Base-by-base conservation (phyloP, 2,888 invertebrate genomes). In the Hyposoter dolosus region DNA sequence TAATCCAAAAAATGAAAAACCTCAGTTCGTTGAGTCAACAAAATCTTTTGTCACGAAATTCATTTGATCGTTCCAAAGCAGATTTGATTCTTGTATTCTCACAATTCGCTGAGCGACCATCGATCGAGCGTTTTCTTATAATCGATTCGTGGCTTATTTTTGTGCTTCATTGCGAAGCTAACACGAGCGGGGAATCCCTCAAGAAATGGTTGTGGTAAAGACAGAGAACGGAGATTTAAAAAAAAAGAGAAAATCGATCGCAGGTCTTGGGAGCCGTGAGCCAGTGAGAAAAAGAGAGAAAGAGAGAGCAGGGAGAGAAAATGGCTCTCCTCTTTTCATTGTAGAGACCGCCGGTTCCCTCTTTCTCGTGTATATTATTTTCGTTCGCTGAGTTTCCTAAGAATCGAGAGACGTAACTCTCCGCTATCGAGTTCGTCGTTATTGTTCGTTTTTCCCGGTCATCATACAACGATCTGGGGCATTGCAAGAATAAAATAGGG, bases 401-500 rank as follows among this genome's bases (percentile, higher is more conserved):
- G 81, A 82, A 79, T 81, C 79, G 80, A 53, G 72, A 69, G 60
- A 66, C 65, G 53, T 56, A 35, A 69, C 79, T 50, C 43, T 35
- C 1, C 28, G 28, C 28, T 3, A 28, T 28, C 35, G 40, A 7
- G 40, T 45, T 75, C 66, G 77, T 72, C 82, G 79, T 83, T 78
- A 80, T 84, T 78, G 72, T 56, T 40, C 80, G 77, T 86, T 83
- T 86, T 84, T 84, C 74, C 53, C 40, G 28, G 35, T 45, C 66
- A 56, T n/a, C 23, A 69, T 66, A 66, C n/a, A 65, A 77, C 71
- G 82, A 81, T 86, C 77, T 82, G 79, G 72, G 83, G 87, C 82
- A 85, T 40, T 50, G 72, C 71, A 83, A 83, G 88, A 87, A 88
- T 75, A 78, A 84, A 84, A 88, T 87, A 88, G 77, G 47, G 82